phyloP scores from a whole-genome alignment of 2,888 invertebrate genomes.

The Nymphalis polychloros region DNA sequence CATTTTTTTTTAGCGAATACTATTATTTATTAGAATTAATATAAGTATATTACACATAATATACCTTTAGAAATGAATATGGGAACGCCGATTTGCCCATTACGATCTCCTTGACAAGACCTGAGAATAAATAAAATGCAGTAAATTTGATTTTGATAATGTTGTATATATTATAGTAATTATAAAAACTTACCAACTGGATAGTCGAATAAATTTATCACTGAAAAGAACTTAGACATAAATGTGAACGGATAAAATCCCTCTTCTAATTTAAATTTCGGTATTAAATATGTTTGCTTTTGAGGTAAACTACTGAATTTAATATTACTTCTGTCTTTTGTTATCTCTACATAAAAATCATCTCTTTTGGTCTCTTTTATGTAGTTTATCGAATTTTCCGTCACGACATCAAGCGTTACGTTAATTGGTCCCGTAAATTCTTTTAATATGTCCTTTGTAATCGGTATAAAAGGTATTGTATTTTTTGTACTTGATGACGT shows the following conservation, averaged over 20 bases:
- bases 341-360: slow-evolving; percentile 61
- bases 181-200: slow-evolving; percentile 81
- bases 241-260: slow-evolving; percentile 84
- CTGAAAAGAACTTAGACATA: slow-evolving; percentile 82
- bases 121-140: slow-evolving; percentile 47
- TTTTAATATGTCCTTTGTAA: slow-evolving; percentile 60
- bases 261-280: slow-evolving; percentile 81
- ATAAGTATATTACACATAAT: slow-evolving; percentile 11
- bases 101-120: slow-evolving; percentile 72
- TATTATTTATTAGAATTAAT: neutral
- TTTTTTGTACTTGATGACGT: slow-evolving; percentile 16
- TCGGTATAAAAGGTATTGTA: slow-evolving; percentile 60
- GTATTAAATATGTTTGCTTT: slow-evolving; percentile 74
- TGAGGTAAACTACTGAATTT: slow-evolving; percentile 74
- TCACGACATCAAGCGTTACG: slow-evolving; percentile 52
- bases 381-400: slow-evolving; percentile 53
- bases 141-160: slow-evolving; percentile 9
- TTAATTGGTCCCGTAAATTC: slow-evolving; percentile 48
- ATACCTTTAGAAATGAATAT: slow-evolving; percentile 73
- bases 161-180: slow-evolving; percentile 14
- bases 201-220: slow-evolving; percentile 84
- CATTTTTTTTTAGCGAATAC: neutral
- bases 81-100: slow-evolving; percentile 74
- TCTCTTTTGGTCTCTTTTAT: slow-evolving; percentile 61
- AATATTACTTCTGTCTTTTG: slow-evolving; percentile 69